phyloP scores from a whole-genome alignment of 2,113 vertebrate genomes.

The Sylvia atricapilla region DNA sequence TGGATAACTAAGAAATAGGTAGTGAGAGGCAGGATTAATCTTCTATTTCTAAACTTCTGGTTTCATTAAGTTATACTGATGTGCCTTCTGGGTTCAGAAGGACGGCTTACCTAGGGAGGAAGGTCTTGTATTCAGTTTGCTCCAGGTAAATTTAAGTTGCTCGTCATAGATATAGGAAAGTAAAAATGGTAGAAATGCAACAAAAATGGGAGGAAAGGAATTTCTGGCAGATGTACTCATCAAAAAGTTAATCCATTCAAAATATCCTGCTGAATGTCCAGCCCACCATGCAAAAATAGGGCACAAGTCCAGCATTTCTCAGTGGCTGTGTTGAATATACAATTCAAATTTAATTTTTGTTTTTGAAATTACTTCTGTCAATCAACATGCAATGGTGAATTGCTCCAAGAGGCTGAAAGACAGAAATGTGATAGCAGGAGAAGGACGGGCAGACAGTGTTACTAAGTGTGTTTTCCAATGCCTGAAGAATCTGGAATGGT shows the following conservation, averaged over 20 bases:
- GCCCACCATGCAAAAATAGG: background rate
- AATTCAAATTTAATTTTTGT: background rate
- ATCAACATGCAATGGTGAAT: background rate
- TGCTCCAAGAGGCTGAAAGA: background rate
- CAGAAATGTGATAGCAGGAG: background rate
- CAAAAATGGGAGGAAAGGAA: background rate
- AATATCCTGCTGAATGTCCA: background rate
- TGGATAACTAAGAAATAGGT: background rate
- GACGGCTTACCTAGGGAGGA: background rate
- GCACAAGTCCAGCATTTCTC: background rate
- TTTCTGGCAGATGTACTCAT: background rate
- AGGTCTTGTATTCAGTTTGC: background rate
- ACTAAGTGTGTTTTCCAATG: background rate
- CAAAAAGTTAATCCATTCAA: background rate
- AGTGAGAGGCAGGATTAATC: background rate
- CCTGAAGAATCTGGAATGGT: background rate
- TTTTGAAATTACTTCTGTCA: background rate
- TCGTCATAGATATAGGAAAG: rapidly evolving
- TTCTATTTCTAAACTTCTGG: background rate
- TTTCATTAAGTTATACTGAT: background rate
- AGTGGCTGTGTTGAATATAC: background rate
- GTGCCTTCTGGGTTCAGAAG: background rate
- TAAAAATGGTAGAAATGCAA: background rate
- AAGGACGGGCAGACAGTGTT: background rate
- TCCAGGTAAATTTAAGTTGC: background rate